A percentile compares a stretch with the other conserved stretches of the same genome.
phyloP scores from a whole-genome alignment of 2,113 vertebrate species.

The Vireo altiloquus region DNA sequence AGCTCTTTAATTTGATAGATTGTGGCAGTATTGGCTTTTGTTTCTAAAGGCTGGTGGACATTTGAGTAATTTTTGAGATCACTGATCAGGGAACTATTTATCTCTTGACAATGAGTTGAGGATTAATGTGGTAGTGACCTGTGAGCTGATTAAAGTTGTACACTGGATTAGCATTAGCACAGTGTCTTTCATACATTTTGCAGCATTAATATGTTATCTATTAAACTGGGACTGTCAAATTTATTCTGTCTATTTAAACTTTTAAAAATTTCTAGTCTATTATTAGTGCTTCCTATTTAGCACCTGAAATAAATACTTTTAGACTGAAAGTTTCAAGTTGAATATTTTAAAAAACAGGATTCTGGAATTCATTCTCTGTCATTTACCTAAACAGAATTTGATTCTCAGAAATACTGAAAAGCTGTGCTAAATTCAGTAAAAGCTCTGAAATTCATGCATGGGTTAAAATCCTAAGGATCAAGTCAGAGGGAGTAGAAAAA shows the following conservation, averaged over 20 bases:
- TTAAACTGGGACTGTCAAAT: not conserved
- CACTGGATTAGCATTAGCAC: not conserved
- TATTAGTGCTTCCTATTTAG: constrained; percentile 3
- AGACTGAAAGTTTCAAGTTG: not conserved
- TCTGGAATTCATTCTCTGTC: not conserved
- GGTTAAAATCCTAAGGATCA: not conserved
- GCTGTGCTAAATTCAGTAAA: not conserved
- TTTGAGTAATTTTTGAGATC: not conserved
- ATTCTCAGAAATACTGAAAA: not conserved
- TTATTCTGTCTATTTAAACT: not conserved
- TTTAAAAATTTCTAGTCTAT: not conserved
- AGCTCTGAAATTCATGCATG: not conserved
- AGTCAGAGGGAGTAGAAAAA: not conserved
- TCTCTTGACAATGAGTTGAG: not conserved
- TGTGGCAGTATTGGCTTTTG: not conserved
- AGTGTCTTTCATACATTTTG: not conserved
- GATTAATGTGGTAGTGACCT: not conserved
- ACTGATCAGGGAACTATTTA: not conserved
- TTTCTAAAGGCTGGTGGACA: not conserved
- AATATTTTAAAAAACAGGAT: not conserved
- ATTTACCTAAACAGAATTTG: not conserved
- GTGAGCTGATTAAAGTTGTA: not conserved
- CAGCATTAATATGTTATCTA: not conserved
- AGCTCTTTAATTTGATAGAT: not conserved
- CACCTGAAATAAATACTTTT: not conserved